A percentile compares a stretch with the other conserved stretches of the same genome.
Conservation (phyloP, 2,113 vertebrate species). For the Mugil cephalus region DNA sequence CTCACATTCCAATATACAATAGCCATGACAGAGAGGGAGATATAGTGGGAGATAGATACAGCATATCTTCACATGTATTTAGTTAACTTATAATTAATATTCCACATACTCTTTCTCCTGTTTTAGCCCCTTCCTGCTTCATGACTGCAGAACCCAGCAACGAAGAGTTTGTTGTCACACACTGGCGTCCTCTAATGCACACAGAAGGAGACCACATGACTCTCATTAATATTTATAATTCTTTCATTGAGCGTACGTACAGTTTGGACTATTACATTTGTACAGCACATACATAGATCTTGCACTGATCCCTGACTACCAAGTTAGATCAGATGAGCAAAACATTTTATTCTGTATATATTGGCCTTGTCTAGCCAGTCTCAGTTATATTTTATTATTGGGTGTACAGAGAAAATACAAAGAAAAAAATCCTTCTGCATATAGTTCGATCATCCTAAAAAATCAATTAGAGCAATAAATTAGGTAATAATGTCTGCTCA, state of each 20-base stretch:
- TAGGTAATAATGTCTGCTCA: no score
- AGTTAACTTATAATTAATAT: not conserved
- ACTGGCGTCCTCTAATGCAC: constrained; percentile 87
- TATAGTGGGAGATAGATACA: not conserved
- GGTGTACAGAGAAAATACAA: no score
- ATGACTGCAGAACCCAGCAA: constrained; percentile 79
- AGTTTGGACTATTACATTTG: not conserved
- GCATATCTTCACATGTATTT: no score
- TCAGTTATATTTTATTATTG: no score
- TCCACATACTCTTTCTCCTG: not conserved
- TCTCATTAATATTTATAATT: constrained; percentile 91
- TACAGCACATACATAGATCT: no score
- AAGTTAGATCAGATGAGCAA: no score
- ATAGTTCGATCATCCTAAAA: no score
- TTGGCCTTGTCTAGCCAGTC: no score
- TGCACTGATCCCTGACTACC: no score
- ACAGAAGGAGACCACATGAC: constrained; percentile 92
- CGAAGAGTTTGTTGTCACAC: constrained; percentile 81
- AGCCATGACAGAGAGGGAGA: not conserved
- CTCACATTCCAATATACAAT: not conserved
- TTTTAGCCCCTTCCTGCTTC: constrained; percentile 87
- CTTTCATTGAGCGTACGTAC: constrained; percentile 89
- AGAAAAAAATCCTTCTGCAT: no score
- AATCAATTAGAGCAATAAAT: no score
- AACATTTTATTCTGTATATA: no score